phyloP scores from a whole-genome alignment of 2,888 invertebrate species.

The Chalcosyrphus nemorum region DNA sequence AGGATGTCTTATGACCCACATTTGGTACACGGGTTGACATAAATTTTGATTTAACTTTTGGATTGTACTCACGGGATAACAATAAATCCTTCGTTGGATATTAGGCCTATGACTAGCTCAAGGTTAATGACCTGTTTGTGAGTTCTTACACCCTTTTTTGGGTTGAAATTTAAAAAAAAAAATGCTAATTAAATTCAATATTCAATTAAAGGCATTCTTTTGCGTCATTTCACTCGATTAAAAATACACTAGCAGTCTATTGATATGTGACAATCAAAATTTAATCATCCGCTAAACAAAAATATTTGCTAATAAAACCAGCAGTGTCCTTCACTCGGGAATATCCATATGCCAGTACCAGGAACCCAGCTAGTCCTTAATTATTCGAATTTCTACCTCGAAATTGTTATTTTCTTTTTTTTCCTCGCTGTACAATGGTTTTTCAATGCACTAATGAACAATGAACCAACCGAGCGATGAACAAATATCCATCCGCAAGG shows the following conservation, averaged over 20 bases:
- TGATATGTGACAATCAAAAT: conserved; percentile 47
- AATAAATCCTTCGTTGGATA: conserved; percentile 8
- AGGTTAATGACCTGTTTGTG: conserved; percentile 35
- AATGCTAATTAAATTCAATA: conserved; percentile 31
- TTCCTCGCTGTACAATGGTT: conserved; percentile 49
- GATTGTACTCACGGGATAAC: conserved; percentile 15
- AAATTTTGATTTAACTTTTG: conserved; percentile 53
- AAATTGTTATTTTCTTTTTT: conserved; percentile 41
- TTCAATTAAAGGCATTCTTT: conserved; percentile 8
- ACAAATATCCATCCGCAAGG: conserved; percentile 34
- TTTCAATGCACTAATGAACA: conserved; percentile 69
- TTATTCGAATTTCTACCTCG: conserved; percentile 40
- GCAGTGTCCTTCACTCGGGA: neutral
- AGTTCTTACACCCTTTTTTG: too few relatives aligned
- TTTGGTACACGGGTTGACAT: conserved; percentile 42
- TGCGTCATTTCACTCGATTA: neutral
- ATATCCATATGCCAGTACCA: neutral
- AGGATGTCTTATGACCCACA: conserved; percentile 51
- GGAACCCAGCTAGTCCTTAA: conserved; percentile 30
- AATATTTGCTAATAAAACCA: conserved; percentile 54
- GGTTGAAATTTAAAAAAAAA: too few relatives aligned
- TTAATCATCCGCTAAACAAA: conserved; percentile 65
- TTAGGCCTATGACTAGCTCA: conserved; percentile 9
- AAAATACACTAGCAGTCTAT: conserved; percentile 29
- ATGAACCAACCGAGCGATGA: conserved; percentile 61